Percentiles rank a stretch among this genome's conserved stretches.
Evolutionary conservation across 2,113 vertebrate genomes (phyloP).

Genomic region (Cynopterus brachyotis): DNA sequence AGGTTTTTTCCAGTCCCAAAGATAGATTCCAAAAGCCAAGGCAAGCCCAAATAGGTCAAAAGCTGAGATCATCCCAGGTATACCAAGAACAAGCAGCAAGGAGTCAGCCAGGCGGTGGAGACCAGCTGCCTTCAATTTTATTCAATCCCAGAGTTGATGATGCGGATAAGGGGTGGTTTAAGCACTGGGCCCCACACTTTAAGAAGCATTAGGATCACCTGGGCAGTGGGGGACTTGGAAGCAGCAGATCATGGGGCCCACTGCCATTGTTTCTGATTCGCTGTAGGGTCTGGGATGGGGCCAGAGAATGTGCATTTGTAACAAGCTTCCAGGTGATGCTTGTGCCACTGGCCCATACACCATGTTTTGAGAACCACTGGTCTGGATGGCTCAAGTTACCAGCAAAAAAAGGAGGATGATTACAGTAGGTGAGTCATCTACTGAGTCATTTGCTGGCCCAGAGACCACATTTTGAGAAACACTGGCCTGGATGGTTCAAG

Average conservation of each 20-base stretch:
- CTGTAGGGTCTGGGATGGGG: background rate
- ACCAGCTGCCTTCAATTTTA: conserved; percentile 1
- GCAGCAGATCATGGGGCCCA: background rate
- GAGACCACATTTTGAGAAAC: background rate
- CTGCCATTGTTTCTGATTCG: background rate
- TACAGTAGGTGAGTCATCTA: background rate
- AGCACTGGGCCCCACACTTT: background rate
- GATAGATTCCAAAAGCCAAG: background rate
- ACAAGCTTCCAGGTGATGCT: background rate
- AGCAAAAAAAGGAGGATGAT: background rate
- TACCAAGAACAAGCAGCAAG: background rate
- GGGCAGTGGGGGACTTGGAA: background rate
- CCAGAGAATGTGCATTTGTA: background rate
- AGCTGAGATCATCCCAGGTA: background rate
- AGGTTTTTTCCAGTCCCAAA: background rate
- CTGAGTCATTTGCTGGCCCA: background rate
- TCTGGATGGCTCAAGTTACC: background rate
- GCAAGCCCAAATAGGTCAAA: background rate
- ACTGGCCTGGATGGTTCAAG: background rate
- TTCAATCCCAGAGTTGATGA: background rate
- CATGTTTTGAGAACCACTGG: background rate
- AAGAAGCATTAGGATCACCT: background rate
- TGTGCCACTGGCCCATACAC: background rate
- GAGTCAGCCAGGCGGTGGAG: background rate
- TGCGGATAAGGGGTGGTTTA: background rate